phyloP scores from a whole-genome alignment of 2,888 invertebrate genomes.

The Carterocephalus palaemon region DNA sequence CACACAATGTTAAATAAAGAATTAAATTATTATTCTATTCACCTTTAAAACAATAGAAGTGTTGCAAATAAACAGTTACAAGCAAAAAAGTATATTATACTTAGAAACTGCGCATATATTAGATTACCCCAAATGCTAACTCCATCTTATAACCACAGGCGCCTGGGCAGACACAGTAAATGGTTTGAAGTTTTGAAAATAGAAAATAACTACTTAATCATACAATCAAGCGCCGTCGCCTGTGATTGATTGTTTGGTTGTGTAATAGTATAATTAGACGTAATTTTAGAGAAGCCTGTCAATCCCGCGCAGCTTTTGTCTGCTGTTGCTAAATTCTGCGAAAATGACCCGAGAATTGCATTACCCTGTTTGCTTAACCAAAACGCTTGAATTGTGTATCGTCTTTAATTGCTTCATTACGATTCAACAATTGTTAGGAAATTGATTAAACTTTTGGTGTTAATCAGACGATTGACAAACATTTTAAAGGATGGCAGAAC shows the following conservation, averaged over 20 bases:
- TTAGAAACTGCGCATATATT: constrained; percentile 25
- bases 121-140: constrained; percentile 27
- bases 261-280: constrained; percentile 40
- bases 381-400: constrained; percentile 9
- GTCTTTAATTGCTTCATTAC: constrained; percentile 17
- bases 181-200: constrained; percentile 38
- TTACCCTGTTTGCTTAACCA: constrained; percentile 7
- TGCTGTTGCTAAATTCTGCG: constrained; percentile 4
- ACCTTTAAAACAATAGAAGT: no score
- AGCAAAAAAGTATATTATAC: no score
- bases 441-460: constrained; percentile 2
- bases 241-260: constrained; percentile 38
- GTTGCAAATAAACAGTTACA: no score
- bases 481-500: background rate
- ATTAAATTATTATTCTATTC: no score
- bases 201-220: constrained; percentile 62
- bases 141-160: constrained; percentile 14
- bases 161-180: constrained; percentile 27
- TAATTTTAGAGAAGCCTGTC: constrained; percentile 37
- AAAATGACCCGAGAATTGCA: constrained; percentile 6
- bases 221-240: constrained; percentile 58
- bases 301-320: constrained; percentile 3
- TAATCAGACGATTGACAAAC: constrained; percentile 4
- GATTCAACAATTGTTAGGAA: constrained; percentile 14
- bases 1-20: no score